Percentiles rank a stretch among this genome's conserved stretches.
phyloP scores from a whole-genome alignment of 2,113 vertebrate species.

The Benitochromis conjunctus region DNA sequence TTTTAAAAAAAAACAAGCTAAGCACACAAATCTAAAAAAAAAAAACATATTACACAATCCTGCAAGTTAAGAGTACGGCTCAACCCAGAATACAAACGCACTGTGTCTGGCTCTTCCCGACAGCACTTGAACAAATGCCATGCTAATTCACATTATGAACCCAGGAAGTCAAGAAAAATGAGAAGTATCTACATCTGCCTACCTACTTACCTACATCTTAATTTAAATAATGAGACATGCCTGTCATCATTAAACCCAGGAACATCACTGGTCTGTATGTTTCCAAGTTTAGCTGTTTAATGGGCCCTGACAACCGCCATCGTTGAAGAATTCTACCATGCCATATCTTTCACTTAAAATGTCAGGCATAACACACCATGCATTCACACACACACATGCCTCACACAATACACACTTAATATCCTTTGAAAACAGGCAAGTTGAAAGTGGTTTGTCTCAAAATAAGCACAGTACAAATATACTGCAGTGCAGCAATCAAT shows the following conservation, averaged over 20 bases:
- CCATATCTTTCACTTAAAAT: not conserved
- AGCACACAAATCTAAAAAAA: not conserved
- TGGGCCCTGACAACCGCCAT: not conserved
- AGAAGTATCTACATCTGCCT: not conserved
- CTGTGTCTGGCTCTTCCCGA: not conserved
- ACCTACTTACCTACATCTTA: not conserved
- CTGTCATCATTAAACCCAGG: not conserved
- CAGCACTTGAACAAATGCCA: not conserved
- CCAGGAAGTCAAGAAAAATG: not conserved
- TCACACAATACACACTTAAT: not conserved
- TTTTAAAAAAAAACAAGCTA: not conserved
- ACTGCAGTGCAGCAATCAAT: conserved; percentile 1
- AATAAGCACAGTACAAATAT: conserved; percentile 6
- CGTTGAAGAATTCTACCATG: not conserved
- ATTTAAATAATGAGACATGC: not conserved
- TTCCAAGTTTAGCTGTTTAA: not conserved
- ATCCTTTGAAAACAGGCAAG: not conserved
- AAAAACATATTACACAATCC: rapidly evolving
- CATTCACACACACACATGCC: not conserved
- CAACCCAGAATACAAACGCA: rapidly evolving
- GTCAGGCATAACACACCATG: not conserved
- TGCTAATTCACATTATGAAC: not conserved
- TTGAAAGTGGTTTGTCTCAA: not conserved
- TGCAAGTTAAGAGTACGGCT: not conserved
- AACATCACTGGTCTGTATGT: not conserved